phyloP scores from a whole-genome alignment of 2,888 invertebrate genomes.

The Yponomeuta cagnagella region DNA sequence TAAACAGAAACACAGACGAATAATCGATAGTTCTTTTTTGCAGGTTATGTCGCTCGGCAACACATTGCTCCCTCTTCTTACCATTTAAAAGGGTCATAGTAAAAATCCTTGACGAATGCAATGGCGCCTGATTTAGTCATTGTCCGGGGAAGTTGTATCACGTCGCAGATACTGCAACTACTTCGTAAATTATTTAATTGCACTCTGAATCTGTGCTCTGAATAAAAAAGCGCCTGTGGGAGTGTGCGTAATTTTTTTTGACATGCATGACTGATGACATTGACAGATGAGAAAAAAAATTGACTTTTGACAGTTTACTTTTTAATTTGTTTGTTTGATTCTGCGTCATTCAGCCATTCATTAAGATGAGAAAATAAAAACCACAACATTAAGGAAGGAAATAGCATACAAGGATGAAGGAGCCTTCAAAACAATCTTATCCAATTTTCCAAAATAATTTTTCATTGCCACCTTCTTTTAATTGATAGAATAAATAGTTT shows the following conservation, averaged over 20 bases:
- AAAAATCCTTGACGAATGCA: slow-evolving; percentile 77
- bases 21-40: neutral
- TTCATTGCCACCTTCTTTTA: slow-evolving; percentile 24
- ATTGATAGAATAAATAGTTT: slow-evolving; percentile 47
- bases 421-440: no score
- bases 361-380: no score
- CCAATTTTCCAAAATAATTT: neutral
- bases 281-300: neutral
- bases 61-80: slow-evolving; percentile 45
- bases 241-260: neutral
- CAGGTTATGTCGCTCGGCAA: slow-evolving; percentile 40
- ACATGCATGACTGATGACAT: no score
- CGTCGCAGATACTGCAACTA: neutral
- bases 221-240: neutral
- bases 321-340: neutral
- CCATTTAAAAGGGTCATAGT: slow-evolving; percentile 88
- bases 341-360: no score
- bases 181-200: slow-evolving; percentile 1
- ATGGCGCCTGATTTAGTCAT: slow-evolving; percentile 11
- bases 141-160: neutral
- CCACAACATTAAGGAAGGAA: no score
- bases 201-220: neutral
- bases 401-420: no score
- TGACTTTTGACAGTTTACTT: neutral
- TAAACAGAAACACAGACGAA: slow-evolving; percentile 12